Evolutionary conservation across 1,140 invertebrate species (phyloP).

Genomic region (Dreissena rostriformis): DNA sequence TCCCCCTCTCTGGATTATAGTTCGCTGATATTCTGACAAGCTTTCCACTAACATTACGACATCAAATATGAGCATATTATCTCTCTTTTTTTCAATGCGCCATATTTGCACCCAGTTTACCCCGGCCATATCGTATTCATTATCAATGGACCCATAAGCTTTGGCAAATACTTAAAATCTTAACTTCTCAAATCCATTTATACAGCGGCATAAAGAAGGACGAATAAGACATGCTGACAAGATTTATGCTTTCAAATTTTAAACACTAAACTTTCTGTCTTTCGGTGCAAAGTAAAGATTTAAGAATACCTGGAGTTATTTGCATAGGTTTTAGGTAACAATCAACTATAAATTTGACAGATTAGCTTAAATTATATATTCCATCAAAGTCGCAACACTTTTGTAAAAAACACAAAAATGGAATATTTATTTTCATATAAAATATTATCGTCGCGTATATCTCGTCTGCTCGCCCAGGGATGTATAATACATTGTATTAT

Average conservation of each 20-base stretch:
- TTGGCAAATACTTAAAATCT: background rate
- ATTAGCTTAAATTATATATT: constrained; percentile 41
- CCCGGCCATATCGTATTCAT: background rate
- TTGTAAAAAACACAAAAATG: constrained; percentile 17
- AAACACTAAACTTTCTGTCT: too few species aligned
- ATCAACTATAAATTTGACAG: constrained; percentile 32
- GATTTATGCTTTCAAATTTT: too few species aligned
- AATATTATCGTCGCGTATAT: background rate
- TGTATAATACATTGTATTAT: too few species aligned
- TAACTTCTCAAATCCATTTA: too few species aligned
- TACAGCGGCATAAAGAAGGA: too few species aligned
- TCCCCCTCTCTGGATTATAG: too few species aligned
- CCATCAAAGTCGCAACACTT: constrained; percentile 18
- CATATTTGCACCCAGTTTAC: background rate
- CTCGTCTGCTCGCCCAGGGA: constrained; percentile 5
- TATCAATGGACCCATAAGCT: background rate
- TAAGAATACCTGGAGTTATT: too few species aligned
- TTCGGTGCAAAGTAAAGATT: too few species aligned
- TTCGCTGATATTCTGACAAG: too few species aligned
- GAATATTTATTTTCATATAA: constrained; percentile 4
- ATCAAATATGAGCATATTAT: too few species aligned
- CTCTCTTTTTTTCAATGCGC: background rate
- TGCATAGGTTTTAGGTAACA: constrained; percentile 2
- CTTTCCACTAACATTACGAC: too few species aligned
- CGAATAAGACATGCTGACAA: too few species aligned